These are phyloP conservation scores for Chloroceryle inda DNA, from an alignment of 2,797 vertebrate genomes.

Conservation along the genomic window DNA sequence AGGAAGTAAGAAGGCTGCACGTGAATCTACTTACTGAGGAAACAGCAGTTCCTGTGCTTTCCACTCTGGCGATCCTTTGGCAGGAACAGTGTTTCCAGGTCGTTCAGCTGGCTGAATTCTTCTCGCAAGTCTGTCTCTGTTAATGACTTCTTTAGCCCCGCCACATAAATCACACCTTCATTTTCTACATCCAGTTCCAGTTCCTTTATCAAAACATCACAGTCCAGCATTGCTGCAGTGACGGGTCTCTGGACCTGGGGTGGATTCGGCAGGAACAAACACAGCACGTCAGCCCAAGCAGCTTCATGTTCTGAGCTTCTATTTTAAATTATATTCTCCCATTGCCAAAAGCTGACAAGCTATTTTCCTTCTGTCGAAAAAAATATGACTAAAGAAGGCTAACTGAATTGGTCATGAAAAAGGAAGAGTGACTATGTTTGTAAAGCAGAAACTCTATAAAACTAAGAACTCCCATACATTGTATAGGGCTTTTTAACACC, in stretches of 20 bases:
- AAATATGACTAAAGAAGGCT: background rate
- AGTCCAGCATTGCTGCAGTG: constrained; percentile 82
- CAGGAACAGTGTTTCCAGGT: constrained; percentile 79
- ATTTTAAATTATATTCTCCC: background rate
- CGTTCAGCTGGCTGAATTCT: constrained; percentile 77
- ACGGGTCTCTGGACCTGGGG: constrained; percentile 87
- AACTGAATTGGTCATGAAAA: background rate
- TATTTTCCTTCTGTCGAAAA: background rate
- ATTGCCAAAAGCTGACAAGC: background rate
- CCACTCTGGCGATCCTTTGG: constrained; percentile 71
- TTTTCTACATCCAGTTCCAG: constrained; percentile 83
- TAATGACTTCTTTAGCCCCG: constrained; percentile 70
- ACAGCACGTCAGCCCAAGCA: background rate
- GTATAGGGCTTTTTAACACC: background rate
- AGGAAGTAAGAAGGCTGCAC: background rate
- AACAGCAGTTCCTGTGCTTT: constrained; percentile 79
- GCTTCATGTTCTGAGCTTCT: background rate
- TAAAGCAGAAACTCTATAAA: background rate
- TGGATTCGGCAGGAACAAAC: background rate
- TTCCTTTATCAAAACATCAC: constrained; percentile 79
- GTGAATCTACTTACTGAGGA: constrained; percentile 84
- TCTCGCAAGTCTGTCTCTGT: constrained; percentile 78
- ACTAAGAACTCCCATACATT: background rate
- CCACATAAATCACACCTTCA: constrained; percentile 78
- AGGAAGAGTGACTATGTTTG: background rate